Evolutionary conservation across 2,797 vertebrate genomes (phyloP).

Genomic region (Rhinogobio ventralis): DNA sequence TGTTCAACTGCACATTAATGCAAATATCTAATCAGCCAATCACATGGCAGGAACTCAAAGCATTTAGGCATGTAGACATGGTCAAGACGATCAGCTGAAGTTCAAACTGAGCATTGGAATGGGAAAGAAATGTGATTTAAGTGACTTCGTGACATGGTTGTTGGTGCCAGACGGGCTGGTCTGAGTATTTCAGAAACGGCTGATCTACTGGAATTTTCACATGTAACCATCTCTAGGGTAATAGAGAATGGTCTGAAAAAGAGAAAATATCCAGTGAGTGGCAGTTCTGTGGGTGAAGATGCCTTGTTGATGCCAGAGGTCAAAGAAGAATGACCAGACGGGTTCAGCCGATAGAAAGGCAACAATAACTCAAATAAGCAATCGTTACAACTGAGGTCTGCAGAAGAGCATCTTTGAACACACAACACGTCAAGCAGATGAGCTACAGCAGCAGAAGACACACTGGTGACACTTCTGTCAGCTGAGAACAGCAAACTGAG

Average conservation of each 20-base stretch:
- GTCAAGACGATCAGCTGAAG: neutral
- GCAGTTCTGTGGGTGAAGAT: constrained; percentile 40
- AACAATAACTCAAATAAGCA: neutral
- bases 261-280: constrained; percentile 31
- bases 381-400: neutral
- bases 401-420: neutral
- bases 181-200: neutral
- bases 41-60: neutral
- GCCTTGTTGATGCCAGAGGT: constrained; percentile 54
- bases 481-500: too few species aligned
- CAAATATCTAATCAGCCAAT: neutral
- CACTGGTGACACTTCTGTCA: too few species aligned
- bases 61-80: neutral
- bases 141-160: neutral
- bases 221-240: neutral
- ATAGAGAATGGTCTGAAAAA: neutral
- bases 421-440: too few species aligned
- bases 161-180: neutral
- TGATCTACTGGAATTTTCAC: neutral
- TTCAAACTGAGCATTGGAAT: neutral
- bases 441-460: too few species aligned
- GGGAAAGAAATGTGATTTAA: neutral
- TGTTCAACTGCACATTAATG: rapidly evolving
- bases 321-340: constrained; percentile 50
- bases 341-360: neutral